phyloP scores from a whole-genome alignment of 2,797 vertebrate genomes.

The Chelidonichthys spinosus region DNA sequence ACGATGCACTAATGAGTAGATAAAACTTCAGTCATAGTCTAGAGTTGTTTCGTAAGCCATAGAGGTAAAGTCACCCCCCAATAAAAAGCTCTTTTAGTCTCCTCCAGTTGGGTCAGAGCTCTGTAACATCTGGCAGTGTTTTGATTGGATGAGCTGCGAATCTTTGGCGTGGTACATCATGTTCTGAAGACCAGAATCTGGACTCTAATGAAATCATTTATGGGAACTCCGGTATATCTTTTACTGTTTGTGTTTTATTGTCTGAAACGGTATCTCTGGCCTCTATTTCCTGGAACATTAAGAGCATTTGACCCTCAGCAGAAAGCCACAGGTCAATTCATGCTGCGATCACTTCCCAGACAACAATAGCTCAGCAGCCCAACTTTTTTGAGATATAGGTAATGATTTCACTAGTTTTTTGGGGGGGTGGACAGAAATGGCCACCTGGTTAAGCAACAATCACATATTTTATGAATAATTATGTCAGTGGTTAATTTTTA shows the following conservation, averaged over 20 bases:
- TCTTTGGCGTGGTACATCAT: constrained; percentile 59
- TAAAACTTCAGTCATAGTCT: background rate
- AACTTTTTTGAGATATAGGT: constrained; percentile 1
- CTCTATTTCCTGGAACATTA: constrained; percentile 52
- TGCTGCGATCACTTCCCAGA: constrained; percentile 28
- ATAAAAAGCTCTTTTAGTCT: constrained; percentile 35
- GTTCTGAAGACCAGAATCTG: constrained; percentile 52
- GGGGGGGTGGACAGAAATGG: background rate
- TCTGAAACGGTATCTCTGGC: constrained; percentile 60
- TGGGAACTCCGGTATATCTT: constrained; percentile 63
- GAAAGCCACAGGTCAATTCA: constrained; percentile 16
- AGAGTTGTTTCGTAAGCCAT: constrained; percentile 3
- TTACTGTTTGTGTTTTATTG: constrained; percentile 61
- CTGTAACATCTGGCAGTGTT: constrained; percentile 75
- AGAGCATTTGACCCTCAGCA: constrained; percentile 22
- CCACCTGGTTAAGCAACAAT: background rate
- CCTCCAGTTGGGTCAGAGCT: constrained; percentile 36
- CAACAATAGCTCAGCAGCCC: background rate
- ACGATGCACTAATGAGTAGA: background rate
- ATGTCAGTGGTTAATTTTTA: constrained; percentile 10
- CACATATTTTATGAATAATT: constrained; percentile 8
- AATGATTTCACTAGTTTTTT: background rate
- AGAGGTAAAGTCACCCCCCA: constrained; percentile 25
- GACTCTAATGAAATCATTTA: constrained; percentile 67
- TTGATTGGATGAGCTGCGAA: constrained; percentile 64